Evolutionary conservation across 2,797 vertebrate genomes (phyloP), one percentile per base, ranked within the genome.

Genomic region (Hippocampus kuda): DNA sequence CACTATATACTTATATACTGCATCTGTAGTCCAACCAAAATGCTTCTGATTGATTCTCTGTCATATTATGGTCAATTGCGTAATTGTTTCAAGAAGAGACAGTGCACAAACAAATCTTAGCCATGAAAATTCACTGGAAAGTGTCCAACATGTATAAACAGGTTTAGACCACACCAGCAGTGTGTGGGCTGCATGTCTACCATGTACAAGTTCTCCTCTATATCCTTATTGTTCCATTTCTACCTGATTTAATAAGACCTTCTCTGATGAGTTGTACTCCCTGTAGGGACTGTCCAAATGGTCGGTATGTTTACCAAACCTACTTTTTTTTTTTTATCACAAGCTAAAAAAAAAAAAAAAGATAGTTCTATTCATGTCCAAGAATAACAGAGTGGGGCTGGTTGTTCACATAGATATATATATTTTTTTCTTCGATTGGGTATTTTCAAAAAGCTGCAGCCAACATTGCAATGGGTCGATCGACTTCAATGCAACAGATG

Each of bases 91-190:
- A 70, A 78, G 79, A 15, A 20, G 71, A 72, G 81, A 88, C 83
- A 83, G 72, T 75, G 70, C 76, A 69, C 72, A 79, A 81, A 82
- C 81, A 83, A 84, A 75, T 60, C 66, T 66, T 68, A 76, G 67
- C 72, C 68, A 53, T 68, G 70, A 60, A 83, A 83, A 87, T 83
- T 65, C 77, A 84, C 72, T 84, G 82, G 80, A 83, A 79, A 72
- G 38, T 76, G 72, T 81, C 84, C 81, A 86, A 85, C n/a, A 70
- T 77, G 79, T 79, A 84, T 83, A 88, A 86, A 86, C 80, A 84
- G 72, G 72, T 77, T 79, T 70, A 1, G 75, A 84, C 80, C 81
- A 81, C 81, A 81, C 72, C 75, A 73, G 65, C 62, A 68, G 70
- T 71, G 80, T 65, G 63, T 80, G 78, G 72, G 71, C 76, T 78